Evolutionary conservation across 2,888 invertebrate species (phyloP).

Genomic region (Ophioninae sp.): DNA sequence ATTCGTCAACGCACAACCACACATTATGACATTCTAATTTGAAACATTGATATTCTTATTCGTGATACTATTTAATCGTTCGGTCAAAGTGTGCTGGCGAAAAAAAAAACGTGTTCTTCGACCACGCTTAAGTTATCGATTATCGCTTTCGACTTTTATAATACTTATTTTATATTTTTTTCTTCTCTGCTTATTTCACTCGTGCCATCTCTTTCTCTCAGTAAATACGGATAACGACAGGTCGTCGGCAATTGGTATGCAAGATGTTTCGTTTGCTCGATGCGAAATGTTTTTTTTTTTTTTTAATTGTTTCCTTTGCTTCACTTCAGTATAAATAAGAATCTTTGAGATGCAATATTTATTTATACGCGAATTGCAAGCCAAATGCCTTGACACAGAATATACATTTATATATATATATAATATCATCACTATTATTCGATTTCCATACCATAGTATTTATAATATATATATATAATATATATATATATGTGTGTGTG

Average conservation of each 20-base stretch:
- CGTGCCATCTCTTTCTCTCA: conserved; percentile 38
- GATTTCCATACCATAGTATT: conserved; percentile 77
- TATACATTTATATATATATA: conserved; percentile 65
- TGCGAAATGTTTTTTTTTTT: not conserved
- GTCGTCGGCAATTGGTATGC: conserved; percentile 77
- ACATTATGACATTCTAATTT: conserved; percentile 53
- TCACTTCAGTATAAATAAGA: conserved; percentile 64
- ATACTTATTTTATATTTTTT: conserved; percentile 51
- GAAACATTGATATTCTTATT: conserved; percentile 56
- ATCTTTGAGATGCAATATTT: conserved; percentile 68
- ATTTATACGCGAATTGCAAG: conserved; percentile 72
- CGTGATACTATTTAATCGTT: conserved; percentile 43
- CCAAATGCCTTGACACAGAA: conserved; percentile 76
- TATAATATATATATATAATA: conserved; percentile 75
- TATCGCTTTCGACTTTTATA: conserved; percentile 50
- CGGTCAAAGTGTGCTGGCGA: conserved; percentile 44
- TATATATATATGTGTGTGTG: conserved; percentile 64
- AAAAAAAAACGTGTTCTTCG: conserved; percentile 30
- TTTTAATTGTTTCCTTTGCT: conserved; percentile 15
- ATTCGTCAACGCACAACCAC: conserved; percentile 56
- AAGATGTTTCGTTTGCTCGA: conserved; percentile 60
- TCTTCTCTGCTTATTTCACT: conserved; percentile 28
- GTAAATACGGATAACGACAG: conserved; percentile 78
- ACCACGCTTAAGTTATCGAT: conserved; percentile 53
- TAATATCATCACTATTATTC: conserved; percentile 74